Evolutionary conservation across 2,888 invertebrate genomes (phyloP), one percentile per base, ranked within the genome.

Genomic region (Lamproptera curius): DNA sequence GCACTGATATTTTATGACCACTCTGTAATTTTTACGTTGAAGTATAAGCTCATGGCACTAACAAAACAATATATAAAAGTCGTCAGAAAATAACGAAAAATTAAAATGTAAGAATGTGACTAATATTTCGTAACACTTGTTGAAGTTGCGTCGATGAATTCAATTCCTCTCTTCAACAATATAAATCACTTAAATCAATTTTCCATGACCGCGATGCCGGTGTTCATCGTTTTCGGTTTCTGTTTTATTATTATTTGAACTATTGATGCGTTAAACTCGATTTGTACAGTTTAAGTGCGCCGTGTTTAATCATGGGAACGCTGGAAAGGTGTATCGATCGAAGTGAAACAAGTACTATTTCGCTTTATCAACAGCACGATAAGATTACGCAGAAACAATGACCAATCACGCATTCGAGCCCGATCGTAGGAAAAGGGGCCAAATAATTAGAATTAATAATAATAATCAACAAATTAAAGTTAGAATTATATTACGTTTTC

Each of bases 351-450:
- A 56, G 55, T 53, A 61, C 55, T 67, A 70, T 73, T 73, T 69
- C 65, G 67, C 68, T 75, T 79, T 82, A 83, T 83, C 82, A 34
- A 67, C 59, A 54, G 47, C 48, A 59, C 76, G 84, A 84, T 85
- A 82, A 84, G 85, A 83, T 84, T 79, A 70, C 66, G 59, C 54
- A 56, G 46, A 58, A 58, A 58, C 63, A 61, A 59, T 62, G 64
- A 62, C 75, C 75, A 78, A 76, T 77, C 65, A 60, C 61, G 60
- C 54, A 57, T 53, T 61, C 56, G 62, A 58, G 61, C 33, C 54
- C 58, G 68, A 70, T 67, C 63, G 54, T 67, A 61, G 13, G 58
- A 54, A 70, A 69, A 58, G 52, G 59, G 62, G 60, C 54, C 59
- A 62, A 60, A 52, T 56, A 42, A 48, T 47, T 39, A 42, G 35